Conservation (phyloP, 2,888 invertebrate genomes). For the Acrobasis suavella region DNA sequence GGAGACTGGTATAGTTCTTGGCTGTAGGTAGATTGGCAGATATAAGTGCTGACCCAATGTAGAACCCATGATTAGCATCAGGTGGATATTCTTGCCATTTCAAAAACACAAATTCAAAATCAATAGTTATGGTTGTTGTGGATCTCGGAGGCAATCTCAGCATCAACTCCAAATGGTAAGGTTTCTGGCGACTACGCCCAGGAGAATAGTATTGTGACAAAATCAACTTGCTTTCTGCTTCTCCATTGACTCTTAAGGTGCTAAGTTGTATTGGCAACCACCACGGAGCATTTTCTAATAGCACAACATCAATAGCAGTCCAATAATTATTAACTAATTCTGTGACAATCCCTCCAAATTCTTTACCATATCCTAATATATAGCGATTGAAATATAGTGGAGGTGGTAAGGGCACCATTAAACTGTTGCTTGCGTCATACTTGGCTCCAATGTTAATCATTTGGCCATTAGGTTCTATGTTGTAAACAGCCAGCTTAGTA, state of each 20-base stretch:
- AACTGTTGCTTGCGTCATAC: constrained; percentile 69
- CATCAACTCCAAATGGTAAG: constrained; percentile 94
- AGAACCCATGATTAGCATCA: constrained; percentile 99
- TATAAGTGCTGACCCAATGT: constrained; percentile 94
- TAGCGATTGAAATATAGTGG: constrained; percentile 91
- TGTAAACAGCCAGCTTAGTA: constrained; percentile 87
- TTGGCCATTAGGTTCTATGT: constrained; percentile 80
- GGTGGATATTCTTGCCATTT: constrained; percentile 99
- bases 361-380: constrained; percentile 95
- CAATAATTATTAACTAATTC: constrained; percentile 92
- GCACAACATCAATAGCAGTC: constrained; percentile 87
- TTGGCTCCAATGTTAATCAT: constrained; percentile 87
- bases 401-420: constrained; percentile 79
- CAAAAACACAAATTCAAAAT: constrained; percentile 97
- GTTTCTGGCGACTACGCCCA: constrained; percentile 90
- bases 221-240: constrained; percentile 81
- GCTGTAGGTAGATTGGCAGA: constrained; percentile 89
- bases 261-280: constrained; percentile 94
- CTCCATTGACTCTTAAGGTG: constrained; percentile 87
- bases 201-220: constrained; percentile 84
- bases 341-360: constrained; percentile 93
- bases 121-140: constrained; percentile 90
- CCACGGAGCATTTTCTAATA: constrained; percentile 96
- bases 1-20: constrained; percentile 90
- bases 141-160: constrained; percentile 91